A percentile compares a stretch with the other conserved stretches of the same genome.
phyloP scores from a whole-genome alignment of 1,140 invertebrate species.

The Potamilus streckersoni region DNA sequence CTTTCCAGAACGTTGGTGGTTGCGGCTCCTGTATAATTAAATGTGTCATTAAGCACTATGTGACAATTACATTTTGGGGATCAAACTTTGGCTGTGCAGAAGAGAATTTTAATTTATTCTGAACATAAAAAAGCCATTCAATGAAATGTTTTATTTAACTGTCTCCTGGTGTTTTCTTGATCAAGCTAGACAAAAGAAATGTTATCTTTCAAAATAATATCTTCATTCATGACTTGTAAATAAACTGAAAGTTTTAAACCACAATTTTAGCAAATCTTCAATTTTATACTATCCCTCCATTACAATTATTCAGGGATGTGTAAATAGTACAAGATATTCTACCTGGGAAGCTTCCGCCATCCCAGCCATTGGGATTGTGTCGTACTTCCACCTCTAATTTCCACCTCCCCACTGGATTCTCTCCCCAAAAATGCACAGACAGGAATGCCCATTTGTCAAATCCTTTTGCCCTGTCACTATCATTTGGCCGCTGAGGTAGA shows the following conservation, averaged over 20 bases:
- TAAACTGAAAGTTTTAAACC: not conserved
- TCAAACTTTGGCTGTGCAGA: not conserved
- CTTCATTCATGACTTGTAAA: not conserved
- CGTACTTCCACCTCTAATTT: conserved; percentile 42
- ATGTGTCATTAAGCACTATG: not conserved
- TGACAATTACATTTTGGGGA: not conserved
- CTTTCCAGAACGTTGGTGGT: conserved; percentile 21
- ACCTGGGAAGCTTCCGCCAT: conserved; percentile 7
- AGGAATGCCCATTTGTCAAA: conserved; percentile 99
- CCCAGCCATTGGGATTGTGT: conserved; percentile 4
- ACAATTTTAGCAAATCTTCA: not conserved
- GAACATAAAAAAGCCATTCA: not conserved
- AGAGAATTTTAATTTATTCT: not conserved
- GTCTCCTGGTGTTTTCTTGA: not conserved
- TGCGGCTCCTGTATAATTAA: conserved; percentile 5
- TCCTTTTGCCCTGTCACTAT: conserved; percentile 84
- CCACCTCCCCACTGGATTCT: conserved; percentile 69
- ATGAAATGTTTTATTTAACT: not conserved
- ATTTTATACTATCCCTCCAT: too few species aligned
- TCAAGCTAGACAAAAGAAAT: not conserved
- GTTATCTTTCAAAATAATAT: too few species aligned
- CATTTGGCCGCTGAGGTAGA: conserved; percentile 87
- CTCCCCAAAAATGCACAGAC: conserved; percentile 99
- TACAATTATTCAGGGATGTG: not conserved
- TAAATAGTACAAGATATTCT: not conserved